Percentiles rank a stretch among this genome's conserved stretches.
These are phyloP conservation scores for Cephus nigrinus DNA, from an alignment of 2,888 invertebrate genomes.

Conservation along the genomic window DNA sequence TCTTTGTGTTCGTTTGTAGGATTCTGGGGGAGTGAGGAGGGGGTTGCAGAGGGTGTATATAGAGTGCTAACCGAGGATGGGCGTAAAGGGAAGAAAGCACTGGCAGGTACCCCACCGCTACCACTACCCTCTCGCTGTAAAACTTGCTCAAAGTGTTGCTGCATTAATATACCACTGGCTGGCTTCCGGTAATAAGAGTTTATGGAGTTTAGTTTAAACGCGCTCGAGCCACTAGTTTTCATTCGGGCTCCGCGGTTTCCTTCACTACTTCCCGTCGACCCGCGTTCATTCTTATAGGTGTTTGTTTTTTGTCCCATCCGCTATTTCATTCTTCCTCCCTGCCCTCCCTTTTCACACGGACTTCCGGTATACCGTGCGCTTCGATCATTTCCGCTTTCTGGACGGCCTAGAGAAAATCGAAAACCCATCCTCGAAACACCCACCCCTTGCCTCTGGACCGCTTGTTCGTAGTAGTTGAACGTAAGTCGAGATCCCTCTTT, in stretches of 20 bases:
- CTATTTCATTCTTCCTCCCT: neutral
- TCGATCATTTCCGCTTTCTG: neutral
- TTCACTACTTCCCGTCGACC: neutral
- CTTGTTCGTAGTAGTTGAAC: neutral
- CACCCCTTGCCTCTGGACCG: neutral
- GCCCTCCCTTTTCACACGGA: neutral
- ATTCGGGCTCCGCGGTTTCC: neutral
- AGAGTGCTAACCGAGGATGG: neutral
- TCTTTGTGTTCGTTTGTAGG: neutral
- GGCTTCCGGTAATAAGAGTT: slow-evolving; percentile 6
- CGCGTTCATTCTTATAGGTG: neutral
- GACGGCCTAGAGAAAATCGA: neutral
- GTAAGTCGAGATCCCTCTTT: neutral
- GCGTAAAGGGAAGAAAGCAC: neutral
- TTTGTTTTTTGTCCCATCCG: neutral
- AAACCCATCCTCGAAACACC: neutral
- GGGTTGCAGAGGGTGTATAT: neutral
- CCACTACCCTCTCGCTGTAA: neutral
- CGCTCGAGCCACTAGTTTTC: neutral
- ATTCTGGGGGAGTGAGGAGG: neutral
- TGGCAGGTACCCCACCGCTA: neutral
- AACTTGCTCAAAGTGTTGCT: neutral
- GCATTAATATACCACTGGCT: slow-evolving; percentile 4
- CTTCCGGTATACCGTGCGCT: neutral
- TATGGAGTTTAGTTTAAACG: slow-evolving; percentile 7